These are phyloP conservation scores for Thymelicus acteon DNA, from an alignment of 2,888 invertebrate species.

Conservation along the genomic window DNA sequence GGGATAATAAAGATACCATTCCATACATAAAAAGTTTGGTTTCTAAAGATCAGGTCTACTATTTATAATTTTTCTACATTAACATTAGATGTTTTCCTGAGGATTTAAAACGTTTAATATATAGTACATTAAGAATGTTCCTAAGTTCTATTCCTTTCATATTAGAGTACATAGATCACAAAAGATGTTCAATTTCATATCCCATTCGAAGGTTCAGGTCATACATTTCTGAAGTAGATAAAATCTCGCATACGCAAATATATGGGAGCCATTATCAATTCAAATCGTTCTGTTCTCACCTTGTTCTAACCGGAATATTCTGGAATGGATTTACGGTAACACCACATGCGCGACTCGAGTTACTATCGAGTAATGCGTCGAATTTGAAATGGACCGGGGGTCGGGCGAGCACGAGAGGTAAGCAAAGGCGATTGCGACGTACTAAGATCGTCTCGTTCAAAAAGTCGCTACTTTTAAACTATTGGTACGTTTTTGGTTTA, in stretches of 20 bases:
- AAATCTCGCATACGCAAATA: conserved; percentile 34
- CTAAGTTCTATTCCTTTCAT: background rate
- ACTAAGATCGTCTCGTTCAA: background rate
- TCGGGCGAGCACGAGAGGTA: background rate
- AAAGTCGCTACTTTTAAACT: no score
- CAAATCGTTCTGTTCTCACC: conserved; percentile 36
- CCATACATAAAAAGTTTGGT: no score
- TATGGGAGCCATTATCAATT: conserved; percentile 33
- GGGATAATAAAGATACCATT: no score
- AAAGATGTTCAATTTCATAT: conserved; percentile 12
- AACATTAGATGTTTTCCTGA: no score
- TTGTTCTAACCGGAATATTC: conserved; percentile 30
- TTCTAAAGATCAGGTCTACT: no score
- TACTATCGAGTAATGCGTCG: conserved; percentile 36
- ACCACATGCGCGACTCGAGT: conserved; percentile 34
- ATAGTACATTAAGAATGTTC: background rate
- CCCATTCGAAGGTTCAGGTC: conserved; percentile 6
- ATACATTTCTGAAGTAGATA: conserved; percentile 29
- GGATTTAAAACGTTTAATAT: no score
- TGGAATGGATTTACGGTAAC: conserved; percentile 33
- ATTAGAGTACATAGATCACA: background rate
- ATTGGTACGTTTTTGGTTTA: no score
- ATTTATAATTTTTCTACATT: no score
- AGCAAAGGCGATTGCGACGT: background rate
- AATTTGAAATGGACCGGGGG: conserved; percentile 27